phyloP scores from a whole-genome alignment of 2,113 vertebrate species.

The Thryonomys swinderianus region DNA sequence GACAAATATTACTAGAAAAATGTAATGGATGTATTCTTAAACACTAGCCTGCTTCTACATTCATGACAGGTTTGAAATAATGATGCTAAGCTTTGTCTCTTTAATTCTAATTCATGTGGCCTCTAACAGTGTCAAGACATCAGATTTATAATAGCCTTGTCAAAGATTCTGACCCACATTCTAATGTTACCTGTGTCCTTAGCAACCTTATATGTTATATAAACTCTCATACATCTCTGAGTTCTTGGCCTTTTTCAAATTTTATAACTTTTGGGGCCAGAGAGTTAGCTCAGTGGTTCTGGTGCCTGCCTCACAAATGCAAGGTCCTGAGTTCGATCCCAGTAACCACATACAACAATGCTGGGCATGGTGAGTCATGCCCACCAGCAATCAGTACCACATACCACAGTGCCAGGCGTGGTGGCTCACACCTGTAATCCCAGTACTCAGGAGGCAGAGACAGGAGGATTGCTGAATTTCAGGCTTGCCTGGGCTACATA shows the following conservation, averaged over 20 bases:
- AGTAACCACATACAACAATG: too few relatives aligned
- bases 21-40: neutral
- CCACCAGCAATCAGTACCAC: too few relatives aligned
- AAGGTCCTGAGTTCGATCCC: too few relatives aligned
- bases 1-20: neutral
- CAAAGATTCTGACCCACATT: neutral
- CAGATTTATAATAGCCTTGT: neutral
- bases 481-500: too few relatives aligned
- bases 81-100: neutral
- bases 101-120: neutral
- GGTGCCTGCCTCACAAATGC: too few relatives aligned
- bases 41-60: neutral
- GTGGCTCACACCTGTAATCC: too few relatives aligned
- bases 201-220: neutral
- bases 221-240: neutral
- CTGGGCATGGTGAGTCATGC: too few relatives aligned
- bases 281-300: too few relatives aligned
- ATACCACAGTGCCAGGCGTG: too few relatives aligned
- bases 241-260: neutral
- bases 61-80: neutral
- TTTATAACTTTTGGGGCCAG: too few relatives aligned
- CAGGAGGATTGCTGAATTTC: too few relatives aligned
- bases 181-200: neutral
- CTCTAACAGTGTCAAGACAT: neutral
- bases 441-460: too few relatives aligned